phyloP scores from a whole-genome alignment of 2,113 vertebrate genomes.

The Oenanthe oenanthe region DNA sequence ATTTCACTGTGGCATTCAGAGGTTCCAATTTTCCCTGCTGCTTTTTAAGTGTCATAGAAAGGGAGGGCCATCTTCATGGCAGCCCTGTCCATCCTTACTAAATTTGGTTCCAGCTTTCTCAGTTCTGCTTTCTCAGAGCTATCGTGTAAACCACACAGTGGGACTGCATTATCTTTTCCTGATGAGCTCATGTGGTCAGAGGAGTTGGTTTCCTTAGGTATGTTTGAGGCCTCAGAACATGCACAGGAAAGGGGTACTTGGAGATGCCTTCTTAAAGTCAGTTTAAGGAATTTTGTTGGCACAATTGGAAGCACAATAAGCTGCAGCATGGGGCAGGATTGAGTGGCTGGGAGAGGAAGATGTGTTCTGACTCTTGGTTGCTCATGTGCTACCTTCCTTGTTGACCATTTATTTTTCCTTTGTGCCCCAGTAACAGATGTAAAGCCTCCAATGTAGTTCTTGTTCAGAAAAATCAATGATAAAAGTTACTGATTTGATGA shows the following conservation, averaged over 20 bases:
- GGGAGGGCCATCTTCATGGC: background rate
- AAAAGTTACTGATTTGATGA: background rate
- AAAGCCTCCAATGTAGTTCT: background rate
- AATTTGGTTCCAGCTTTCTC: background rate
- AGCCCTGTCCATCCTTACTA: background rate
- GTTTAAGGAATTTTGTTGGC: background rate
- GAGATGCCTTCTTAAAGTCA: background rate
- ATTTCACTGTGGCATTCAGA: background rate
- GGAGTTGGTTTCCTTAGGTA: background rate
- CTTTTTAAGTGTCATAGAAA: background rate
- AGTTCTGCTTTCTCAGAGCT: conserved; percentile 19
- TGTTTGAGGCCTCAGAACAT: background rate
- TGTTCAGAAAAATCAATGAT: background rate
- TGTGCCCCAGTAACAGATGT: background rate
- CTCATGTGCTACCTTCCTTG: background rate
- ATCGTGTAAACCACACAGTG: background rate
- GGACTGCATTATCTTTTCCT: background rate
- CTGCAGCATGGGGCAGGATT: background rate
- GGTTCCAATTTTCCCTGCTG: background rate
- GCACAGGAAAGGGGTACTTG: background rate
- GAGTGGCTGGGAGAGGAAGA: background rate
- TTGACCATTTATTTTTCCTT: background rate
- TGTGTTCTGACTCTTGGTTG: background rate
- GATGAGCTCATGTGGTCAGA: background rate
- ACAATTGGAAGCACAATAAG: background rate